phyloP scores from a whole-genome alignment of 2,113 vertebrate species.

The Electrona antarctica region DNA sequence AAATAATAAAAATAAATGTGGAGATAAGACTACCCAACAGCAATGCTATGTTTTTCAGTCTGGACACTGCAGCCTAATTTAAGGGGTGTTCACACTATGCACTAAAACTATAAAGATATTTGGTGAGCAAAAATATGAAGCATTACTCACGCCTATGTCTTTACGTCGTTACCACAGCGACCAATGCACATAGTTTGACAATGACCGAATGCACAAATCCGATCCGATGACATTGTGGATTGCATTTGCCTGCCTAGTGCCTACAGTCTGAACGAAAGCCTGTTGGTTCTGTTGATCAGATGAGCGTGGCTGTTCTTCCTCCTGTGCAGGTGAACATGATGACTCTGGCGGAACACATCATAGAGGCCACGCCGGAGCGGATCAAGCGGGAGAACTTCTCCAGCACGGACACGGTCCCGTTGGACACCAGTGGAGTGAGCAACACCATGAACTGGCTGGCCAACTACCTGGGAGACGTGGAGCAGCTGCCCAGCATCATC shows the following conservation, averaged over 20 bases:
- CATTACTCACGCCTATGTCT: too few species aligned
- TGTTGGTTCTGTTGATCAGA: not conserved
- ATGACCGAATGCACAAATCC: too few species aligned
- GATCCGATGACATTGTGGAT: too few species aligned
- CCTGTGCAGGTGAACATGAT: constrained; percentile 92
- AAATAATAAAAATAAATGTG: too few species aligned
- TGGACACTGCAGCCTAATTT: too few species aligned
- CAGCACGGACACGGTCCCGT: constrained; percentile 80
- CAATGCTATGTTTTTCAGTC: too few species aligned
- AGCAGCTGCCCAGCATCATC: constrained; percentile 91
- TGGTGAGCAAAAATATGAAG: too few species aligned
- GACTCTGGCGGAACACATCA: constrained; percentile 97
- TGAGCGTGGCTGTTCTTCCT: constrained; percentile 25
- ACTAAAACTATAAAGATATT: too few species aligned
- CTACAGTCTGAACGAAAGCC: not conserved
- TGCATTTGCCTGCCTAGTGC: not conserved
- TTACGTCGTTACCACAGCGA: too few species aligned
- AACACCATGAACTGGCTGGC: constrained; percentile 99
- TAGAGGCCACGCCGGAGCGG: constrained; percentile 95
- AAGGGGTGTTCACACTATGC: too few species aligned
- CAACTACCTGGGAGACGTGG: constrained; percentile 95
- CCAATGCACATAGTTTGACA: too few species aligned
- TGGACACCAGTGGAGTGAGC: constrained; percentile 86
- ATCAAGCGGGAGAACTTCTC: constrained; percentile 96
- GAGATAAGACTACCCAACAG: too few species aligned